phyloP scores from a whole-genome alignment of 1,140 invertebrate species.

The Drosophila littoralis region DNA sequence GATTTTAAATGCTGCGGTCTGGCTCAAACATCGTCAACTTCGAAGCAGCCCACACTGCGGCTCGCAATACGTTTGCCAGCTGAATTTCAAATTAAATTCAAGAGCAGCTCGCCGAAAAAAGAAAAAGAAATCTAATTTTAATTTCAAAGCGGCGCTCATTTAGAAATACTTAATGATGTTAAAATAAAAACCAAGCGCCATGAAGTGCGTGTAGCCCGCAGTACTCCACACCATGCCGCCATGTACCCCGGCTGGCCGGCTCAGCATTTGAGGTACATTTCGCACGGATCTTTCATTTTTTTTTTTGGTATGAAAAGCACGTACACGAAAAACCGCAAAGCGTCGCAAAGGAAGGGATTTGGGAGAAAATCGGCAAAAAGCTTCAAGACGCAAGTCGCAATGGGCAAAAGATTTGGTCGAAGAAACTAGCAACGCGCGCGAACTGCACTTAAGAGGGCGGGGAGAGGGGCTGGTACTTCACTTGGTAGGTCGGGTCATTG shows the following conservation, averaged over 20 bases:
- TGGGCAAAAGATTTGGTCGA: constrained; percentile 28
- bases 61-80: constrained; percentile 2
- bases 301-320: constrained; percentile 63
- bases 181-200: constrained; percentile 67
- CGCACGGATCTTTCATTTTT: constrained; percentile 42
- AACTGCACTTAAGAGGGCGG: constrained; percentile 23
- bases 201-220: constrained; percentile 52
- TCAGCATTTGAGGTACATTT: constrained; percentile 48
- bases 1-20: constrained; percentile 54
- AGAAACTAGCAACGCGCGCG: constrained; percentile 20
- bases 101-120: constrained; percentile 35
- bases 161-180: constrained; percentile 71
- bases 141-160: constrained; percentile 69
- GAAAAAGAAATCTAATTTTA: constrained; percentile 61
- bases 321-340: constrained; percentile 65
- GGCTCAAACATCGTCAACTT: constrained; percentile 6
- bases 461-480: constrained; percentile 18
- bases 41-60: background rate
- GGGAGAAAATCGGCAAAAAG: constrained; percentile 21
- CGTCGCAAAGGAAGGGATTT: constrained; percentile 16
- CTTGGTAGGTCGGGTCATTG: constrained; percentile 53
- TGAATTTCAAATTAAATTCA: constrained; percentile 64
- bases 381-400: constrained; percentile 46
- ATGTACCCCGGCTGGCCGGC: background rate
- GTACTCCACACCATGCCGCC: background rate